Conservation (phyloP, 2,113 vertebrate genomes). For the Peromyscus maniculatus region DNA sequence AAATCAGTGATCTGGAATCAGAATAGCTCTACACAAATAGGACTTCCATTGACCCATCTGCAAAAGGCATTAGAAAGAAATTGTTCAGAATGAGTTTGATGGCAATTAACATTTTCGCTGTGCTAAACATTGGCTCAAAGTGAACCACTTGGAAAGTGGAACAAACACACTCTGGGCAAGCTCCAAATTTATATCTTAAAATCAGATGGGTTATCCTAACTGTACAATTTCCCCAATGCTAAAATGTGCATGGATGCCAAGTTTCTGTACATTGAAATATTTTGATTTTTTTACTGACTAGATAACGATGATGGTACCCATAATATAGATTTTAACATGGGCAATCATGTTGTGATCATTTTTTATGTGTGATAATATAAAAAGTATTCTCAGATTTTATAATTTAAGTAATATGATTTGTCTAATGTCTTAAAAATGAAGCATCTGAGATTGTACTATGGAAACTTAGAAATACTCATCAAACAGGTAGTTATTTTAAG, state of each 20-base stretch:
- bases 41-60: slow-evolving; percentile 68
- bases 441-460: not conserved
- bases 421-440: not conserved
- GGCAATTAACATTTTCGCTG: slow-evolving; percentile 74
- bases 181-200: slow-evolving; percentile 57
- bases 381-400: slow-evolving; percentile 26
- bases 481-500: not conserved
- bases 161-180: slow-evolving; percentile 58
- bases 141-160: slow-evolving; percentile 62
- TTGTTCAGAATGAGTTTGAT: slow-evolving; percentile 61
- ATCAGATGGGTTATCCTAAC: slow-evolving; percentile 11
- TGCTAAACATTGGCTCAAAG: slow-evolving; percentile 66
- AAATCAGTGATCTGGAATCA: slow-evolving; percentile 71
- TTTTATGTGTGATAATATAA: not conserved
- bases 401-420: not conserved
- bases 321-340: not conserved
- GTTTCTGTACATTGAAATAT: not conserved
- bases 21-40: slow-evolving; percentile 66
- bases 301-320: not conserved
- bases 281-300: not conserved
- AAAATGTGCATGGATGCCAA: slow-evolving; percentile 17
- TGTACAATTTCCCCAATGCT: not conserved
- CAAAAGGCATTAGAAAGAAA: slow-evolving; percentile 75
- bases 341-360: not conserved
- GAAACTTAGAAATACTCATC: not conserved